Evolutionary conservation across 2,888 invertebrate genomes (phyloP), one percentile per base, ranked within the genome.

Genomic region (Drosophila helvetica): DNA sequence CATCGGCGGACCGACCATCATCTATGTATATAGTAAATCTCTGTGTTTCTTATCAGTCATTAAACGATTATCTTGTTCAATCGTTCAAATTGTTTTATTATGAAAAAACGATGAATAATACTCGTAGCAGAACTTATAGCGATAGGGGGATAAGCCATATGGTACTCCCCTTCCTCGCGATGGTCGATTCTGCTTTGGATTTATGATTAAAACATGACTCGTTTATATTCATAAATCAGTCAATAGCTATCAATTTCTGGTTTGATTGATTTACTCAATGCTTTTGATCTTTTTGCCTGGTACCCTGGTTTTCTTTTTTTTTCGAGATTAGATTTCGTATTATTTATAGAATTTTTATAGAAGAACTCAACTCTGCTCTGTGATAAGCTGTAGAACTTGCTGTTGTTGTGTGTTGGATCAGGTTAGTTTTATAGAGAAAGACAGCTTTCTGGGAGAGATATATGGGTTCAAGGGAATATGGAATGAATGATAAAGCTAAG

Each of bases 241-340:
- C 83, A 72, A 1, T n/a, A 69, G 66, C 83, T 82, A 88, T 88
- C 88, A 73, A 86, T 51, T 62, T 15, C 2, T 7, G n/a, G 38
- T 58, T 70, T 82, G 81, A 82, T 82, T 82, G 81, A 82, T 81
- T 81, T 81, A 81, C 57, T 58, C 48, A 25, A 69, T 61, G 60
- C 50, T 53, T 79, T 85, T 70, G 74, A 88, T 82, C 77, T 78
- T 42, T 56, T 70, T 65, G 58, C 33, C 30, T 38, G 15, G 15
- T 38, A 38, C 38, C 38, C n/a, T 38, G 38, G 15, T 46, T 48
- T 25, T 5, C 18, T n/a, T 25, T 65, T 42, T 43, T 22, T 19
- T 27, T 19, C 17, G 17, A 54, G 66, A 66, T 66, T 56, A 66
- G 66, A 66, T 66, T 38, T 66, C 50, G 4, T 19, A 56, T 25